Base-by-base conservation (phyloP, 1,140 invertebrate species). In the Onthophagus taurus region DNA sequence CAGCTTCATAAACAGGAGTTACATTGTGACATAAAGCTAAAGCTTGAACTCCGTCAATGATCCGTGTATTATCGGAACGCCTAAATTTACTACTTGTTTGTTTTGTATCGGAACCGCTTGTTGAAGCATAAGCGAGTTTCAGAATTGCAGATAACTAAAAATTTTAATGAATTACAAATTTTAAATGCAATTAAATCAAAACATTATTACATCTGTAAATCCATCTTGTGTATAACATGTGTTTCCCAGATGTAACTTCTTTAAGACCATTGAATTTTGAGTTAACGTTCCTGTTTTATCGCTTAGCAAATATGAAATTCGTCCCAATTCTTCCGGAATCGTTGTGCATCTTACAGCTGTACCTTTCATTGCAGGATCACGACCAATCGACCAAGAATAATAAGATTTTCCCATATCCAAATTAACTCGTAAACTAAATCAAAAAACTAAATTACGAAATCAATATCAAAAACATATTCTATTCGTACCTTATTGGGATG, bases 241-340 rank as follows among this genome's bases (percentile, higher is more conserved):
- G 31, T 88, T 91, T 3, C 90, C 92, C 1, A 97, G 64, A 64
- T 96, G 92, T 3, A 98, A 69, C 55, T 89, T 87, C 60, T 95
- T 95, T 58, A 97, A 93, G 2, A 95, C 83, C 97, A 99, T 99
- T 62, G 95, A 93, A 69, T 99, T 99, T 66, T 97, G 92, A 0
- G 97, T 99, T 3, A 99, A 69, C 0, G 97, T 99, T 4, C 96
- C 97, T 0, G 96, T 99, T 71, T 99, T 99, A 63, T 99, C 97
- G 0, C 89, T 92, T 2, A 99, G 66, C 31, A 99, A 70, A 67
- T 97, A 99, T 1, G 86, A 88, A 52, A 99, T 94, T 35, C 96
- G 70, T 0, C 94, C 94, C n/a, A 97, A 66, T 67, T 99, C 96
- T 70, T 99, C 97, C 0, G 95, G 91, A 53, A 99, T 99, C 2